Base-by-base conservation (phyloP, 2,797 vertebrate genomes). In the Petrocephalus sullivani region DNA sequence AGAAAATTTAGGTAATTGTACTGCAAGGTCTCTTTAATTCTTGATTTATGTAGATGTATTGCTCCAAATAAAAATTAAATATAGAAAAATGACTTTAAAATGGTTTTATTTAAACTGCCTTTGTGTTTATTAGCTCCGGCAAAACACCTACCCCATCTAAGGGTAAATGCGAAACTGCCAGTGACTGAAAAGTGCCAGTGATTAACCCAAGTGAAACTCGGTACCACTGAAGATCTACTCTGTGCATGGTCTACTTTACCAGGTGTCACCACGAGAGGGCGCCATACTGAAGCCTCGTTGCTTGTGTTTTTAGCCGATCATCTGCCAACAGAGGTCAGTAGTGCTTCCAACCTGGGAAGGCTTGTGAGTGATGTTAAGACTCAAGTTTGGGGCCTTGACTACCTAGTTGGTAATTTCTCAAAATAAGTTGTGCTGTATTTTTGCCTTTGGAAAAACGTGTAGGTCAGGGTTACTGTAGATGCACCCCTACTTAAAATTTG, bases 1-100 rank as follows among this genome's bases (percentile, higher is more conserved):
- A 83, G 83, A 57, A 21, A 37, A 6, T 3, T 2, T 41, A 87
- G 88, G 88, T 94, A 89, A 87, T 90, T 94, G 91, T 95, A 93
- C 94, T 93, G 91, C 91, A 12, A 95, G 93, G 91, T 93, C 93
- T 94, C 58, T 87, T 86, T 89, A 91, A 91, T 91, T 93, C 90
- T 93, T 94, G 94, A 89, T 90, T 90, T 92, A 91, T 60, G 89
- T 95, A 94, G 94, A 92, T 96, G 95, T 95, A 93, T 93, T 92
- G 93, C 92, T 95, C 93, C 89, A 91, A 78, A 83, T 75, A 82
- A 67, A 92, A 92, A 90, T 85, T 92, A 92, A 92, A 91, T 49
- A 49, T 78, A 78, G 90, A 85, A 94, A 93, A 92, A 91, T 6
- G 54, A 93, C 94, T 90, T 90, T 28, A 92, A 93, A 88, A 90